phyloP scores from a whole-genome alignment of 2,888 invertebrate species.

The Mystacides longicornis region DNA sequence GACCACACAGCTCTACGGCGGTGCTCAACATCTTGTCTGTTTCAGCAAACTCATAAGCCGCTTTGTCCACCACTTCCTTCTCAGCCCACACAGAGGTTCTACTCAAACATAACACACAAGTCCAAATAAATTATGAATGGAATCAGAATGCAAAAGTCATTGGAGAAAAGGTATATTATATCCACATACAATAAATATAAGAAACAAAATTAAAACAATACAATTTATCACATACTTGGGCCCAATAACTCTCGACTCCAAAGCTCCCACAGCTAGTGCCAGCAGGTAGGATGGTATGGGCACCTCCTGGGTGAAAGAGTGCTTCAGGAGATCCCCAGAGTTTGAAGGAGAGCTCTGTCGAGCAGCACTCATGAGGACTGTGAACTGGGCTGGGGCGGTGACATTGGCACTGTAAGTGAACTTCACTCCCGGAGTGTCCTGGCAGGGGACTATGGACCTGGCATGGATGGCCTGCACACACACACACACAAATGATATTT shows the following conservation, averaged over 20 bases:
- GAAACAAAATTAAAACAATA: too few species aligned
- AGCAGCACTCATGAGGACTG: slow-evolving; percentile 84
- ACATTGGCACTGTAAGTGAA: slow-evolving; percentile 72
- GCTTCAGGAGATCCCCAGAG: slow-evolving; percentile 37
- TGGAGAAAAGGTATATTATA: too few species aligned
- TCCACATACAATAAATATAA: too few species aligned
- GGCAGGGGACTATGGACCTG: slow-evolving; percentile 83
- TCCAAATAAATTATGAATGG: too few species aligned
- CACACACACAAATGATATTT: too few species aligned
- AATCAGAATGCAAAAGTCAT: too few species aligned
- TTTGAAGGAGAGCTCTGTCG: slow-evolving; percentile 39
- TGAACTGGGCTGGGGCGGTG: slow-evolving; percentile 64
- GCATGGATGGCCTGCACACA: slow-evolving; percentile 87
- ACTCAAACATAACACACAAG: neutral
- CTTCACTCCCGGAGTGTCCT: slow-evolving; percentile 88
- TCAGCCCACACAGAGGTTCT: neutral
- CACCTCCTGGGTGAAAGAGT: slow-evolving; percentile 64
- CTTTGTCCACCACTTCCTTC: neutral
- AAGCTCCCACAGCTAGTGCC: slow-evolving; percentile 79
- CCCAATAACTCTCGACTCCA: slow-evolving; percentile 69
- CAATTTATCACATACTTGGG: too few species aligned
- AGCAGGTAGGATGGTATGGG: slow-evolving; percentile 86
- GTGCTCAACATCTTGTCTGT: neutral
- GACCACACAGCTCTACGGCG: neutral
- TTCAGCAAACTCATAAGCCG: neutral